phyloP scores from a whole-genome alignment of 1,140 invertebrate species.

The Drosophila obscura region DNA sequence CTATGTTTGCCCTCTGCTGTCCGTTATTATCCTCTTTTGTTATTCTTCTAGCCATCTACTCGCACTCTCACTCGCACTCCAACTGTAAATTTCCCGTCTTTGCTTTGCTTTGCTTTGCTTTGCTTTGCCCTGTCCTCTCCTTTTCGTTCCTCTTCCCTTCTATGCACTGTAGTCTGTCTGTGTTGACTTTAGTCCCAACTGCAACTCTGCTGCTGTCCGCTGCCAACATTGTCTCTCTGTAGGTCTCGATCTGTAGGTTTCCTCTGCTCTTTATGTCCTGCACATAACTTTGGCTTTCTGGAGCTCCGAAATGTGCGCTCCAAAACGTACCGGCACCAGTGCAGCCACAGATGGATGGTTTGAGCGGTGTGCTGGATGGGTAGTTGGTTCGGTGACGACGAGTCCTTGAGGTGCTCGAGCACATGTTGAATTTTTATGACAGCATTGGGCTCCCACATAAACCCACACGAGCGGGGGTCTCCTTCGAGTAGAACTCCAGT shows the following conservation, averaged over 20 bases:
- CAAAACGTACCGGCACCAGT: conserved; percentile 25
- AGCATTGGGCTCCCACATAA: conserved; percentile 28
- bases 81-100: too few species aligned
- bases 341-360: background rate
- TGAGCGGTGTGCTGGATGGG: background rate
- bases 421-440: conserved; percentile 43
- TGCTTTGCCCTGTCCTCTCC: too few species aligned
- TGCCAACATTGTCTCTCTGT: background rate
- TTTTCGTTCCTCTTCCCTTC: too few species aligned
- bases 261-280: conserved; percentile 13
- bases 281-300: conserved; percentile 45
- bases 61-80: too few species aligned
- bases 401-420: conserved; percentile 8
- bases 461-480: conserved; percentile 10
- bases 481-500: conserved; percentile 32
- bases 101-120: too few species aligned
- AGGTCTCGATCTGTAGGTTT: too few species aligned
- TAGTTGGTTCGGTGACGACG: background rate
- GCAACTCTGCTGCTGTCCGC: too few species aligned
- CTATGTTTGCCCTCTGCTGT: too few species aligned
- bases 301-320: conserved; percentile 43
- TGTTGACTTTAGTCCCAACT: too few species aligned
- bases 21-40: too few species aligned
- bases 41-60: too few species aligned
- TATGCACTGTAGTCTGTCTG: too few species aligned